Percentiles rank a stretch among this genome's conserved stretches.
These are phyloP conservation scores for Tolmerus cingulatus DNA, from an alignment of 2,888 invertebrate genomes.

Conservation along the genomic window DNA sequence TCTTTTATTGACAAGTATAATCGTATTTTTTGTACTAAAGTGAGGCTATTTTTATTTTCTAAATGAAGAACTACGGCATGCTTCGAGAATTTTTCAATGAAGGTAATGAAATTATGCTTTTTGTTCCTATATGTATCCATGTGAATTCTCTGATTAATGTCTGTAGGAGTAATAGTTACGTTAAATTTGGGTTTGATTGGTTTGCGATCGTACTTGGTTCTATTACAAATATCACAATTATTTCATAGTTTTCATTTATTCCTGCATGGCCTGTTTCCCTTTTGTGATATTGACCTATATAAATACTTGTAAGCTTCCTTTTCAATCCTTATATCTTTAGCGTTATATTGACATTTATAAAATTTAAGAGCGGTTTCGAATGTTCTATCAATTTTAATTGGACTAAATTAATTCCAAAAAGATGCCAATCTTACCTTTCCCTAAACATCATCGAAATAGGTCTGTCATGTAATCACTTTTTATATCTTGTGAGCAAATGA, in stretches of 20 bases:
- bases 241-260: slow-evolving; percentile 30
- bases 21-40: too few species aligned
- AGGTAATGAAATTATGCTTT: slow-evolving; percentile 31
- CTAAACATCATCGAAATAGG: neutral
- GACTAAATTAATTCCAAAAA: slow-evolving; percentile 2
- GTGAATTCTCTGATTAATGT: slow-evolving; percentile 17
- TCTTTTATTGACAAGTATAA: too few species aligned
- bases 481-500: neutral
- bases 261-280: slow-evolving; percentile 11
- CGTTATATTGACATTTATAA: too few species aligned
- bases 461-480: neutral
- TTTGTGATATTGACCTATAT: neutral
- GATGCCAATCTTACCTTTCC: neutral
- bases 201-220: too few species aligned
- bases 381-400: slow-evolving; percentile 15
- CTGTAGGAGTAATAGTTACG: too few species aligned
- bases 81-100: slow-evolving; percentile 42
- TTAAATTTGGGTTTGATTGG: too few species aligned
- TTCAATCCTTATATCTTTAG: too few species aligned
- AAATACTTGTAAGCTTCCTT: too few species aligned
- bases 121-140: slow-evolving; percentile 24
- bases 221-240: slow-evolving; percentile 19
- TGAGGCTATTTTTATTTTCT: too few species aligned
- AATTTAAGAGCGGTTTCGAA: too few species aligned
- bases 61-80: too few species aligned